Percentiles rank a stretch among this genome's conserved stretches.
Conservation (phyloP, 37 sponge, comb jelly and placozoan genomes). For the Theonella swinhoei region DNA sequence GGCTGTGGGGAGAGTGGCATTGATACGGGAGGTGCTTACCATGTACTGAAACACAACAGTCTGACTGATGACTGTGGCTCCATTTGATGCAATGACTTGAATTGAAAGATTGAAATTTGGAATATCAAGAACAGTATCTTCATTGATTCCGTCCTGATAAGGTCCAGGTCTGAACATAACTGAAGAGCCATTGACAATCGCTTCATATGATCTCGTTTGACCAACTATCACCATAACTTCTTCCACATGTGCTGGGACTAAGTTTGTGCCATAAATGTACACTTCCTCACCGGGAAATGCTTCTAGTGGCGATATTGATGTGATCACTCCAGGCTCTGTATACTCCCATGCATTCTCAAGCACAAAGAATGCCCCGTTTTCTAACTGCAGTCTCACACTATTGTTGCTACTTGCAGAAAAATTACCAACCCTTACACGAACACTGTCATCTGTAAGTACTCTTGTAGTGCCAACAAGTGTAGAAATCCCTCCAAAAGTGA, state of each 20-base stretch:
- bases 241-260: slow-evolving; percentile 12
- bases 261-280: slow-evolving; percentile 22
- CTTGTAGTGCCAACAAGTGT: neutral
- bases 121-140: neutral
- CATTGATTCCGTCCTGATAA: slow-evolving; percentile 4
- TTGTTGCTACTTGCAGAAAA: neutral
- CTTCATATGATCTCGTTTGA: slow-evolving; percentile 14
- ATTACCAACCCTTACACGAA: slow-evolving; percentile 30
- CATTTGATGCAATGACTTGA: slow-evolving; percentile 29
- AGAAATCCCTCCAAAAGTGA: slow-evolving; percentile 34
- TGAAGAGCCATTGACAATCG: slow-evolving; percentile 18
- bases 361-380: slow-evolving; percentile 51
- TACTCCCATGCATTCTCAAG: slow-evolving; percentile 45
- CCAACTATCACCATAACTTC: slow-evolving; percentile 42
- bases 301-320: slow-evolving; percentile 1
- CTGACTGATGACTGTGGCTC: slow-evolving; percentile 23
- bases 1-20: slow-evolving; percentile 25
- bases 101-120: slow-evolving; percentile 33
- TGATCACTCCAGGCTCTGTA: slow-evolving; percentile 35
- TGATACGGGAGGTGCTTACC: slow-evolving; percentile 1
- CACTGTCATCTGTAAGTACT: slow-evolving; percentile 5
- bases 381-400: slow-evolving; percentile 20
- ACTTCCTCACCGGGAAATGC: slow-evolving; percentile 41
- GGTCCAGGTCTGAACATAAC: slow-evolving; percentile 28
- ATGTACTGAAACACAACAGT: slow-evolving; percentile 34